phyloP scores from a whole-genome alignment of 2,797 vertebrate genomes.

The Tragelaphus oryx region DNA sequence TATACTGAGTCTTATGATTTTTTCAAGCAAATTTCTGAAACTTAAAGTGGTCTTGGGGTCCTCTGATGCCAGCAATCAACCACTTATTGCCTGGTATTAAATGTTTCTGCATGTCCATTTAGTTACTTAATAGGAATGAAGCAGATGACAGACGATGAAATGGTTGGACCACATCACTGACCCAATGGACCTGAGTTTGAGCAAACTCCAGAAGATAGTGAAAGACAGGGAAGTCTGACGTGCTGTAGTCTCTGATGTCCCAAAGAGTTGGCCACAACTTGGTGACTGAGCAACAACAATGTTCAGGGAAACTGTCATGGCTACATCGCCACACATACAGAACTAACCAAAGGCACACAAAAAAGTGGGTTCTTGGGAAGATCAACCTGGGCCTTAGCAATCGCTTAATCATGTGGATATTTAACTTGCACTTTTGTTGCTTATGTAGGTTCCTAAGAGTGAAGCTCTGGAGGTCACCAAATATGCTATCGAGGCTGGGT shows the following conservation, averaged over 20 bases:
- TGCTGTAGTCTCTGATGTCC: background rate
- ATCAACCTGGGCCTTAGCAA: background rate
- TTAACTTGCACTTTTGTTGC: constrained; percentile 48
- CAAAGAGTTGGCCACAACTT: background rate
- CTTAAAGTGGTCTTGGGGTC: background rate
- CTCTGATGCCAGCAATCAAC: background rate
- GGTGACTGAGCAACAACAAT: background rate
- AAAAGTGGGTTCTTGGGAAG: background rate
- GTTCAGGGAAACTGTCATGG: background rate
- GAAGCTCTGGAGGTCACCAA: constrained; percentile 55
- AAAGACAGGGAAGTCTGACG: background rate
- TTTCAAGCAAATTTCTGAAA: background rate
- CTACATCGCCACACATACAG: background rate
- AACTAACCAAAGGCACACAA: background rate
- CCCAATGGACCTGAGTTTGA: background rate
- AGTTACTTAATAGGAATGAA: background rate
- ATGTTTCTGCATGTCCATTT: background rate
- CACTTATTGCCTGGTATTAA: background rate
- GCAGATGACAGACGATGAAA: background rate
- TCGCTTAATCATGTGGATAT: background rate
- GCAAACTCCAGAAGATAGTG: background rate
- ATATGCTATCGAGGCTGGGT: background rate
- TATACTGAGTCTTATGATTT: background rate
- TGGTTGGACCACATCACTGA: background rate
- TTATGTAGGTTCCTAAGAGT: constrained; percentile 67